Evolutionary conservation across 2,797 vertebrate species (phyloP).

Genomic region (Cetoscarus ocellatus): DNA sequence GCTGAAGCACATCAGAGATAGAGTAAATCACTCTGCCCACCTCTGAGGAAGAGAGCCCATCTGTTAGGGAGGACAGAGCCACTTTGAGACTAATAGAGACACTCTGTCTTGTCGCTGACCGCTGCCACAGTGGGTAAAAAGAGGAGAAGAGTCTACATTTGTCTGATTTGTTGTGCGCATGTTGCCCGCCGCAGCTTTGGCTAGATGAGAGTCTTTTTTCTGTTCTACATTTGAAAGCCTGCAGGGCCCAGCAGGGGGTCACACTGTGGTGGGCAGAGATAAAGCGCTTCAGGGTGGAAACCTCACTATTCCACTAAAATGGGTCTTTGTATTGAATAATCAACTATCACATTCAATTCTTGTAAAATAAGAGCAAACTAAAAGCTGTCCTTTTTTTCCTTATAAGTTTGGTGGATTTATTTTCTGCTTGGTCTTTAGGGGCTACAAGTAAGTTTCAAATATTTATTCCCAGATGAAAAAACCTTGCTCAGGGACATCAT

Average conservation of each 20-base stretch:
- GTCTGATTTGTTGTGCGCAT: conserved; percentile 12
- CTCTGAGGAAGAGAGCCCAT: conserved; percentile 51
- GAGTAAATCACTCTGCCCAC: conserved; percentile 48
- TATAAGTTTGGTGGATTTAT: neutral
- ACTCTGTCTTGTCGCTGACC: conserved; percentile 68
- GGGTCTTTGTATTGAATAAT: conserved; percentile 24
- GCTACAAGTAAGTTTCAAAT: conserved; percentile 21
- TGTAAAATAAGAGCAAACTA: conserved; percentile 39
- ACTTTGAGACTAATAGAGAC: conserved; percentile 66
- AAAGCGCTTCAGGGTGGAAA: conserved; percentile 42
- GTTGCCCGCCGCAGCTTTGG: conserved; percentile 11
- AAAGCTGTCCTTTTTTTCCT: conserved; percentile 22
- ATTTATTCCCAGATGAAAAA: conserved; percentile 8
- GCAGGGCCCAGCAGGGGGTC: conserved; percentile 19
- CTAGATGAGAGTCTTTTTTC: conserved; percentile 35
- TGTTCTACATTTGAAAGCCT: conserved; percentile 40
- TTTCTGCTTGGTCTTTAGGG: neutral
- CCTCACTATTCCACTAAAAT: conserved; percentile 30
- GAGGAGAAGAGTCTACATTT: conserved; percentile 1
- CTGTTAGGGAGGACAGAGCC: conserved; percentile 49
- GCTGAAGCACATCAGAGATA: conserved; percentile 42
- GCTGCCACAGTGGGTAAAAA: conserved; percentile 19
- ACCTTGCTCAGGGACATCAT: conserved; percentile 10
- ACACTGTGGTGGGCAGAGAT: conserved; percentile 29
- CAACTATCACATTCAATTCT: conserved; percentile 36